phyloP scores from a whole-genome alignment of 2,113 vertebrate genomes.

The Oxyura jamaicensis region DNA sequence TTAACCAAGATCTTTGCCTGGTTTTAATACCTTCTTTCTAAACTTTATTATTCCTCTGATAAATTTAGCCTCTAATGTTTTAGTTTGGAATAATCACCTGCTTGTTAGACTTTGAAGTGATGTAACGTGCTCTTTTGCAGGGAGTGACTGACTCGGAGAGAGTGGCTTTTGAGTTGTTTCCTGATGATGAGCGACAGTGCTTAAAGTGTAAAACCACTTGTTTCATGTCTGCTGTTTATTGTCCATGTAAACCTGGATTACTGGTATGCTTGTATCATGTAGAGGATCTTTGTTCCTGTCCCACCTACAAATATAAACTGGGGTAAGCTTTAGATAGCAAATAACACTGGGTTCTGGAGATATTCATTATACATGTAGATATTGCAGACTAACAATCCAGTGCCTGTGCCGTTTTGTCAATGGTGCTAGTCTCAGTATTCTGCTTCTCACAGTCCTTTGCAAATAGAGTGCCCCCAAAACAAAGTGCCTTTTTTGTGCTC shows the following conservation, averaged over 20 bases:
- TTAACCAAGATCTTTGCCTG: not conserved
- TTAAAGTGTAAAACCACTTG: constrained; percentile 95
- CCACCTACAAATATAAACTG: constrained; percentile 85
- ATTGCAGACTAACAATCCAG: not conserved
- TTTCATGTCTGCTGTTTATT: constrained; percentile 94
- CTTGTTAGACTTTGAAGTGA: not conserved
- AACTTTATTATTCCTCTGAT: not conserved
- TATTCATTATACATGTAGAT: not conserved
- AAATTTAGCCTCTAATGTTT: not conserved
- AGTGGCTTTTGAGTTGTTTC: constrained; percentile 89
- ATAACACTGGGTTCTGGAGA: not conserved
- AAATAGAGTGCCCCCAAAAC: not conserved
- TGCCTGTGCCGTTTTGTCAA: not conserved
- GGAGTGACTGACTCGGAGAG: constrained; percentile 83
- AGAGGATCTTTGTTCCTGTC: constrained; percentile 88
- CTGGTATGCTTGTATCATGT: constrained; percentile 92
- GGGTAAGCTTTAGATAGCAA: constrained; percentile 79
- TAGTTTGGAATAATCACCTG: not conserved
- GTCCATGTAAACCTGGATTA: constrained; percentile 84
- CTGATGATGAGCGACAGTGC: constrained; percentile 96
- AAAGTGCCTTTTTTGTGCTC: not conserved
- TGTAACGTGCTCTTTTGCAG: constrained; percentile 64
- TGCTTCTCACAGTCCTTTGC: not conserved
- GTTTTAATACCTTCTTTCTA: not conserved
- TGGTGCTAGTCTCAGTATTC: not conserved